phyloP scores from a whole-genome alignment of 2,888 invertebrate genomes.

The Meloe dianella region DNA sequence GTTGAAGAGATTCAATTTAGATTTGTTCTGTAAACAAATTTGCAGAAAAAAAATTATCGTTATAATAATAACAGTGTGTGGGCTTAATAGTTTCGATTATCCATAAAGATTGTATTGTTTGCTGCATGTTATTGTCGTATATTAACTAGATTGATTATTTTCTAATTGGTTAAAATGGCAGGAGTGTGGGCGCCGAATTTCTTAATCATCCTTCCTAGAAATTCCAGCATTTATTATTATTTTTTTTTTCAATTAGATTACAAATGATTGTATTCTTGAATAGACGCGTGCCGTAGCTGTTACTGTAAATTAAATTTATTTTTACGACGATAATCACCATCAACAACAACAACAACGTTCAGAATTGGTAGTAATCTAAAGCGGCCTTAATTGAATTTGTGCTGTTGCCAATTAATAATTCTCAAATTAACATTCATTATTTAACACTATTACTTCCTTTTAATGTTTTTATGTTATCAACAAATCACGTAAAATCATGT shows the following conservation, averaged over 20 bases:
- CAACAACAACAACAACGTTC: background rate
- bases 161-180: background rate
- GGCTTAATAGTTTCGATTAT: constrained; percentile 6
- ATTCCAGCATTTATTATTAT: background rate
- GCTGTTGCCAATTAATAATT: background rate
- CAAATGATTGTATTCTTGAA: background rate
- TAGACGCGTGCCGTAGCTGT: background rate
- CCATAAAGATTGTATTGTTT: background rate
- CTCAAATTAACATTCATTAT: background rate
- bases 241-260: background rate
- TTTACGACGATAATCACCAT: background rate
- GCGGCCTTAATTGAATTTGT: constrained; percentile 1
- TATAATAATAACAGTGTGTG: background rate
- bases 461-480: background rate
- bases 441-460: background rate
- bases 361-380: background rate
- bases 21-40: constrained; percentile 7
- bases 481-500: background rate
- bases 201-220: constrained; percentile 3
- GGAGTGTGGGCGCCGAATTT: background rate
- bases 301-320: constrained; percentile 7
- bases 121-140: background rate
- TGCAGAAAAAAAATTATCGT: background rate
- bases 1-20: constrained; percentile 10
- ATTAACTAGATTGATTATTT: constrained; percentile 7